Base-by-base conservation (phyloP, 2,888 invertebrate species). In the Temnothorax ravouxi region DNA sequence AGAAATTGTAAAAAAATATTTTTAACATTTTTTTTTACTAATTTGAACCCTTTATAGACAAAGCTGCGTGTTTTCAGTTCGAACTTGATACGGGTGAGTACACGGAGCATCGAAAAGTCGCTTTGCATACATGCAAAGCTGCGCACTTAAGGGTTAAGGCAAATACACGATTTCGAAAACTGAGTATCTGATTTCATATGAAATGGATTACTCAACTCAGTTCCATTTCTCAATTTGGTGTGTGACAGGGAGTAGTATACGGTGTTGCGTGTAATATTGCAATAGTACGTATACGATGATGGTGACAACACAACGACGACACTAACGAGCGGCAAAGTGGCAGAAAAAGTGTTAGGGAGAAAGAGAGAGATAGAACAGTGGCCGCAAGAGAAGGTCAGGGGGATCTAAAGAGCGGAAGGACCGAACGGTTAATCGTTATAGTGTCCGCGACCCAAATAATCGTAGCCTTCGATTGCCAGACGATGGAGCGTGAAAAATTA, bases 401-500 rank as follows among this genome's bases (percentile, higher is more conserved):
- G 85, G 84, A 83, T 72, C 67, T 50, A 83, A 92, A 93, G 91
- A 92, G 91, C 93, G 93, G 93, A 94, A 94, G 94, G 88, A 93
- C 91, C 88, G 88, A 86, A 71, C 83, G 86, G 92, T 92, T 92
- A 92, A 93, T 92, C 89, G 91, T 92, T 61, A 91, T 61, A 86
- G 82, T 90, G 93, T 92, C 93, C 93, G 89, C 93, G 94, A 94
- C 94, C 94, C 90, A 94, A 91, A 93, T 94, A 91, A 85, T 85
- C 83, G 84, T 86, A 91, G 89, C 93, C 94, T 94, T 94, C 93
- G 92, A 92, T 91, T 86, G 87, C 77, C 90, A 89, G 89, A 91
- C 88, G 87, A 87, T 88, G 90, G 91, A 89, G 88, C 87, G 88
- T 91, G 91, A 91, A 91, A 92, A 92, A 93, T 91, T 90, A 88